A percentile compares a stretch with the other conserved stretches of the same genome.
These are phyloP conservation scores for Nothocercus julius DNA, from an alignment of 2,113 vertebrate genomes.

Conservation along the genomic window DNA sequence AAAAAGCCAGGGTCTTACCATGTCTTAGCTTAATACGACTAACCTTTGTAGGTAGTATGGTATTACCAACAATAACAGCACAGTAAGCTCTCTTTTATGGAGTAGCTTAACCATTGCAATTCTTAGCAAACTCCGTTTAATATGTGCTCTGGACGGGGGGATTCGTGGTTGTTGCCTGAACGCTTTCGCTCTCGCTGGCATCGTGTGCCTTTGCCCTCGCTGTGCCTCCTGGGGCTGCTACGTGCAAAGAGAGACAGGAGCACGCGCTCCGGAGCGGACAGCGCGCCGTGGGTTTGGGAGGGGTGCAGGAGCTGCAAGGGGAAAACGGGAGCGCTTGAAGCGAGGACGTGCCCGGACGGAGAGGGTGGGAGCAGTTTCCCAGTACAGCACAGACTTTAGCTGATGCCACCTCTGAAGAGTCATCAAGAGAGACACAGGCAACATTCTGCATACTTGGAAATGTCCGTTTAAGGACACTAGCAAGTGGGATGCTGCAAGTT, in stretches of 20 bases:
- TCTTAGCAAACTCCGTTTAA: not conserved
- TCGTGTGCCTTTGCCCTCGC: not conserved
- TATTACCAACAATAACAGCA: not conserved
- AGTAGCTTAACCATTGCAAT: not conserved
- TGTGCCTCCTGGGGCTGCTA: not conserved
- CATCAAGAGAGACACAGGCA: not conserved
- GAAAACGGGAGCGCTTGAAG: not conserved
- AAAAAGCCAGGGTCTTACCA: not conserved
- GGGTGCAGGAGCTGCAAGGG: not conserved
- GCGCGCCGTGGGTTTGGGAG: no score
- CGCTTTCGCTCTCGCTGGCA: not conserved
- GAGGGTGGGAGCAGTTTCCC: no score
- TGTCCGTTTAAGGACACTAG: not conserved
- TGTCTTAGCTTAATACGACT: not conserved
- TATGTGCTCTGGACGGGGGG: not conserved
- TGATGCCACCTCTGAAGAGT: not conserved
- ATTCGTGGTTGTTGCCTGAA: not conserved
- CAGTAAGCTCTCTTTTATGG: rapidly evolving
- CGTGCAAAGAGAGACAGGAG: not conserved
- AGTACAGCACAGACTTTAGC: not conserved
- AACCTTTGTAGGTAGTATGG: rapidly evolving
- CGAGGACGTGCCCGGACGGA: not conserved
- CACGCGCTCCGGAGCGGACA: not conserved
- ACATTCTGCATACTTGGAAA: not conserved
- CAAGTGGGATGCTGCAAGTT: not conserved